Conservation (phyloP, 2,113 vertebrate species). For the Isurus oxyrinchus region DNA sequence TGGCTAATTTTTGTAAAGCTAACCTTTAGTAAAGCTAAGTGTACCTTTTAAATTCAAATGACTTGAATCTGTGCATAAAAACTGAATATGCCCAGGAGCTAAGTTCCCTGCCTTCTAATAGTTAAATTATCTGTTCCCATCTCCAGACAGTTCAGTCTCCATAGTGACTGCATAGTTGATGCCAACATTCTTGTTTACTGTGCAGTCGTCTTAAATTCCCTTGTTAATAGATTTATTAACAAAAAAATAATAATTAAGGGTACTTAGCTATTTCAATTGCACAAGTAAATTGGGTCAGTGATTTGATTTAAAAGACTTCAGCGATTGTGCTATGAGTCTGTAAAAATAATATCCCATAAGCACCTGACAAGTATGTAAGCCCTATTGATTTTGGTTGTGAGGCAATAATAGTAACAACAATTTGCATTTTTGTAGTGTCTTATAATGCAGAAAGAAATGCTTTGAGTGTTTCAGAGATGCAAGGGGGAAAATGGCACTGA, state of each 20-base stretch:
- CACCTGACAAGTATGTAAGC: neutral
- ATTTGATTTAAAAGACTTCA: neutral
- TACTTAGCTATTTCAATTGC: neutral
- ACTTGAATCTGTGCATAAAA: neutral
- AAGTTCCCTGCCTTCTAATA: neutral
- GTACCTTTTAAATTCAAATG: neutral
- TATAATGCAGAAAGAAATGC: neutral
- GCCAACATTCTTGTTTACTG: neutral
- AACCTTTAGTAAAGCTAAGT: neutral
- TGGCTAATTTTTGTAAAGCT: neutral
- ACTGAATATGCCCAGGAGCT: neutral
- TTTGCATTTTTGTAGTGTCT: neutral
- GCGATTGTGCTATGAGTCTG: neutral
- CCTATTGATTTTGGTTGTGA: neutral
- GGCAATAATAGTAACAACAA: neutral
- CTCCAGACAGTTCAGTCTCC: neutral
- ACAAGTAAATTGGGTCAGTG: neutral
- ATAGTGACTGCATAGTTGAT: neutral
- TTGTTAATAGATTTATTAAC: neutral
- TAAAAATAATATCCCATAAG: neutral
- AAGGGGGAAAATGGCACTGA: neutral
- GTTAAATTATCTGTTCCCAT: conserved; percentile 1
- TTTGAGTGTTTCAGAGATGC: neutral
- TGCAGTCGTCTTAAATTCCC: neutral
- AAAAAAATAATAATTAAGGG: neutral